These are phyloP conservation scores for Heterodera schachtii DNA, from an alignment of 1,140 invertebrate genomes.

Conservation along the genomic window DNA sequence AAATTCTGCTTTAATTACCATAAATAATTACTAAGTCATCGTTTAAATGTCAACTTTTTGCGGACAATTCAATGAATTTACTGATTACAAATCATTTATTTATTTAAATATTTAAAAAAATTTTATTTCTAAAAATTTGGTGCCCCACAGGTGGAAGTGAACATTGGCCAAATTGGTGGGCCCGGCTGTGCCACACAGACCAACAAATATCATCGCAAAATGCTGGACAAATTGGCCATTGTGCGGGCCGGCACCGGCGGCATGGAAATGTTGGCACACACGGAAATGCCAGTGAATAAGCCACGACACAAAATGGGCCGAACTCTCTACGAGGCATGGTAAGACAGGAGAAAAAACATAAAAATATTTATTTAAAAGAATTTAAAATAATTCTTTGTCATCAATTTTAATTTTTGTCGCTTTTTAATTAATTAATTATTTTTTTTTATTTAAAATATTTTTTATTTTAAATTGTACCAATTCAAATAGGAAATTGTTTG, in stretches of 20 bases:
- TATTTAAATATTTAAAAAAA: too few relatives aligned
- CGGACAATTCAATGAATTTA: too few relatives aligned
- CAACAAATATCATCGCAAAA: conserved; percentile 52
- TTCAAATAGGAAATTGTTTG: conserved; percentile 33
- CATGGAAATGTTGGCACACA: not conserved
- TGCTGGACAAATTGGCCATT: conserved; percentile 34
- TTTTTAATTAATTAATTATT: too few relatives aligned
- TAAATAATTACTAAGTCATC: too few relatives aligned
- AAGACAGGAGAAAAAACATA: conserved; percentile 2
- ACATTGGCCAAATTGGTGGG: conserved; percentile 91
- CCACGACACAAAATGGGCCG: conserved; percentile 50
- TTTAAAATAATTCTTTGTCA: too few relatives aligned
- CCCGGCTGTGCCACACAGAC: conserved; percentile 78
- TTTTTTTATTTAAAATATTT: not conserved
- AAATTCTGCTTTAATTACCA: too few relatives aligned
- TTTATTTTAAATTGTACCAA: not conserved
- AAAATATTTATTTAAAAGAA: not conserved
- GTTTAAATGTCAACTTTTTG: too few relatives aligned
- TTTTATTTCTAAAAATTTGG: conserved; percentile 7
- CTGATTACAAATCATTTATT: too few relatives aligned
- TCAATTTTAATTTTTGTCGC: too few relatives aligned
- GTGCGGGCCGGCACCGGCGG: conserved; percentile 4
- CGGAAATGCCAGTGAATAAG: conserved; percentile 47
- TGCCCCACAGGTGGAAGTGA: conserved; percentile 81
- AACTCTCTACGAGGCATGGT: conserved; percentile 53